Percentiles rank a stretch among this genome's conserved stretches.
Conservation (phyloP, 1,140 invertebrate species). For the Heliconius eleuchia region DNA sequence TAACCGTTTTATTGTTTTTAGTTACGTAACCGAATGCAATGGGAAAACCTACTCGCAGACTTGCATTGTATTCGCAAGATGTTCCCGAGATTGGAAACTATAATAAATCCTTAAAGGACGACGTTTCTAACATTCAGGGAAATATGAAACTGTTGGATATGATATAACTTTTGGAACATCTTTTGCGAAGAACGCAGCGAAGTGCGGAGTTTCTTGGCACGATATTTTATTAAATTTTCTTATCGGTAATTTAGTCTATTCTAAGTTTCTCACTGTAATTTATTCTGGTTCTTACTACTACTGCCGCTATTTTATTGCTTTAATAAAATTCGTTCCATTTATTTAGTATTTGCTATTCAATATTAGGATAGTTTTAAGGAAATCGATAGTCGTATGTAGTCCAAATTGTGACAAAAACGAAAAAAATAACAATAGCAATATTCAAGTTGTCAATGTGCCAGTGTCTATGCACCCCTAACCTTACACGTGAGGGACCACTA, state of each 20-base stretch:
- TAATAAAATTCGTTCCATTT: not conserved
- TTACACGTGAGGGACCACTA: conserved; percentile 70
- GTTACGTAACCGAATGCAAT: conserved; percentile 32
- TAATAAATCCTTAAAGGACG: conserved; percentile 35
- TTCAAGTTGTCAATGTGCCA: conserved; percentile 69
- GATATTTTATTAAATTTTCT: conserved; percentile 18
- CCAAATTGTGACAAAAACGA: conserved; percentile 1
- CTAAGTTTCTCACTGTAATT: not conserved
- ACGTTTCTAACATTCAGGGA: conserved; percentile 19
- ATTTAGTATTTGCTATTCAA: not conserved
- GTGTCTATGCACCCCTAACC: conserved; percentile 60
- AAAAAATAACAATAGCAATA: conserved; percentile 15
- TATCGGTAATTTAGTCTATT: not conserved
- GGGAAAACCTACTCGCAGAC: conserved; percentile 26
- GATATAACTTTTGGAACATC: conserved; percentile 20
- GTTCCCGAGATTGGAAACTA: conserved; percentile 27
- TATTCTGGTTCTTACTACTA: not conserved
- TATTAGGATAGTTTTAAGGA: not conserved
- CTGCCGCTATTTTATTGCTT: not conserved
- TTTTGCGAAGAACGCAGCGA: conserved; percentile 2
- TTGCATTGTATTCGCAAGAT: conserved; percentile 36
- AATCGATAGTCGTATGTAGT: not conserved
- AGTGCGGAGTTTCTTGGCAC: conserved; percentile 20
- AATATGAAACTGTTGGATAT: conserved; percentile 18
- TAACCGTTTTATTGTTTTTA: conserved; percentile 33